Evolutionary conservation across 2,113 vertebrate genomes (phyloP).

Genomic region (Periophthalmus modestus): DNA sequence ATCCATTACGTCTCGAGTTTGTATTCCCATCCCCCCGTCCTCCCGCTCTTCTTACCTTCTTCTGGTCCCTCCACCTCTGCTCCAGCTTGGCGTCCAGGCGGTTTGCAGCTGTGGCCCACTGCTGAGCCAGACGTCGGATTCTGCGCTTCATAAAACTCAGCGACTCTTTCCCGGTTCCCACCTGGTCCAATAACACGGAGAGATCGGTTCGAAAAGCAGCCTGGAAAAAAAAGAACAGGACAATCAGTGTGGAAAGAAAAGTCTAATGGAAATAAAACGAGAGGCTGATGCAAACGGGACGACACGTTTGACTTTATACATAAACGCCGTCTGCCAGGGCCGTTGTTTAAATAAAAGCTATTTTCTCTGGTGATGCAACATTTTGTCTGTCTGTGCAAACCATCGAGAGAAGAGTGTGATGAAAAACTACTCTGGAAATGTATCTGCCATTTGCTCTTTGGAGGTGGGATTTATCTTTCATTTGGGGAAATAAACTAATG

Average conservation of each 20-base stretch:
- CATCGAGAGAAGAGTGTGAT: neutral
- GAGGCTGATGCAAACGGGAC: conserved; percentile 5
- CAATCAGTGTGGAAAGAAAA: no score
- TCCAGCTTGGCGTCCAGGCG: conserved; percentile 82
- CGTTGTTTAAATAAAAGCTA: conserved; percentile 3
- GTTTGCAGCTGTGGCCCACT: conserved; percentile 87
- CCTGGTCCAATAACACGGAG: conserved; percentile 87
- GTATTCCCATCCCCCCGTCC: neutral
- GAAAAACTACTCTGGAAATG: neutral
- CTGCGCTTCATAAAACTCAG: conserved; percentile 97
- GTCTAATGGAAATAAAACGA: neutral
- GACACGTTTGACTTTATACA: neutral
- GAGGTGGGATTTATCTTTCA: conserved; percentile 11
- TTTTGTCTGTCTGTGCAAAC: conserved; percentile 12
- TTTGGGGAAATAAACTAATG: conserved; percentile 4
- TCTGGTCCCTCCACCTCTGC: conserved; percentile 81
- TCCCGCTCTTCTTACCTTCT: conserved; percentile 72
- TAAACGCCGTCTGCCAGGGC: neutral
- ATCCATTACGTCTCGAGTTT: neutral
- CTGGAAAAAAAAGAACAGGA: conserved; percentile 60
- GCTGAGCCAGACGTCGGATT: conserved; percentile 83
- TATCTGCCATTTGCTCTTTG: conserved; percentile 9
- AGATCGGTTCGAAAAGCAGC: conserved; percentile 87
- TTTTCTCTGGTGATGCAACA: conserved; percentile 8
- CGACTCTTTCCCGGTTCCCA: conserved; percentile 93